Percentiles rank a stretch among this genome's conserved stretches.
Evolutionary conservation across 2,113 vertebrate genomes (phyloP).

Genomic region (Dryoscopus gambensis): DNA sequence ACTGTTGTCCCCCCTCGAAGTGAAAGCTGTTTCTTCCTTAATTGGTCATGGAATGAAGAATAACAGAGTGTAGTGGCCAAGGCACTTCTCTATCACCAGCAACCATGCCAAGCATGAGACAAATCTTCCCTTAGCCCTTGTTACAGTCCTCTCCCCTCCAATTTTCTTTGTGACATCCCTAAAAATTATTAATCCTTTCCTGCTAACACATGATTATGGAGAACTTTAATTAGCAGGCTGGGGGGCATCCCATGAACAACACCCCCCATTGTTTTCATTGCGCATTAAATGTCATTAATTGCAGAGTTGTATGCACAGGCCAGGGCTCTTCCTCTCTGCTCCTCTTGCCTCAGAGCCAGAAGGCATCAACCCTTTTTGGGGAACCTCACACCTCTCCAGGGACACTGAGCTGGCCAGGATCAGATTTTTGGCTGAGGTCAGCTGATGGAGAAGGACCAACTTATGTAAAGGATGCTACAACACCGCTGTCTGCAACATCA

Average conservation of each 20-base stretch:
- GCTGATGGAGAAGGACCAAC: not conserved
- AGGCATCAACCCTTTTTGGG: not conserved
- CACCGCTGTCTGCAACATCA: not conserved
- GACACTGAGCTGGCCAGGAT: not conserved
- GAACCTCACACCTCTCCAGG: not conserved
- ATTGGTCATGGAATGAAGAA: not conserved
- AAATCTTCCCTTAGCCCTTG: not conserved
- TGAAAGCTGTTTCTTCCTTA: not conserved
- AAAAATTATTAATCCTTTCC: not conserved
- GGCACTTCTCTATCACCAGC: not conserved
- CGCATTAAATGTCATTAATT: not conserved
- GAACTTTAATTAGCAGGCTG: not conserved
- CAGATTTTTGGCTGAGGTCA: not conserved
- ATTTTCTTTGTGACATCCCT: not conserved
- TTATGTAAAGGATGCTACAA: fast-evolving
- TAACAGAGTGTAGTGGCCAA: not conserved
- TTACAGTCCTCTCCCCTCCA: not conserved
- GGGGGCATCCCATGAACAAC: not conserved
- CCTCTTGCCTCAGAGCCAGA: not conserved
- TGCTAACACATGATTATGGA: not conserved
- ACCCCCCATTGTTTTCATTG: not conserved
- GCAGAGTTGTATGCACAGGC: not conserved
- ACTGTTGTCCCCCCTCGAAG: not conserved
- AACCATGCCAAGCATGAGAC: not conserved
- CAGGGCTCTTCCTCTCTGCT: not conserved